Evolutionary conservation across 2,888 invertebrate genomes (phyloP).

Genomic region (Lepeophtheirus nordmannii): DNA sequence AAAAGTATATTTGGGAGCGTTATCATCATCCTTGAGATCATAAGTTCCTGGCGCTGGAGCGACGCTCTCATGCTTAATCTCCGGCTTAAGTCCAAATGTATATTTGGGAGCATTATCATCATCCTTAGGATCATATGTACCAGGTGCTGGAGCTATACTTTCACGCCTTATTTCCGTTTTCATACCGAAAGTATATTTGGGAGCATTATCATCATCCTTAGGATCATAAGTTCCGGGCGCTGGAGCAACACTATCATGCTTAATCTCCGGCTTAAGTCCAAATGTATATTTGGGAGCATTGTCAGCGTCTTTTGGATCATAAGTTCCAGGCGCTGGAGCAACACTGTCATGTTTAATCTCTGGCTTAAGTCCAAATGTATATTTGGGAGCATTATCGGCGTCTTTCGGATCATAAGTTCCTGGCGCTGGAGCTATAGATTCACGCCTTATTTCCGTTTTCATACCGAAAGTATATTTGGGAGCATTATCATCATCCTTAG

Average conservation of each 20-base stretch:
- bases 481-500: slow-evolving; percentile 49
- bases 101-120: not conserved
- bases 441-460: slow-evolving; percentile 2
- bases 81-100: slow-evolving; percentile 18
- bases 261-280: slow-evolving; percentile 19
- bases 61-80: not conserved
- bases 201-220: not conserved
- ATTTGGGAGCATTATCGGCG: slow-evolving; percentile 47
- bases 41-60: slow-evolving; percentile 24
- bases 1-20: slow-evolving; percentile 8
- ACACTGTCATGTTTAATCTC: slow-evolving; percentile 34
- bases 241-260: slow-evolving; percentile 2
- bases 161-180: not conserved
- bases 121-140: slow-evolving; percentile 21
- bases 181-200: slow-evolving; percentile 8
- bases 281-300: slow-evolving; percentile 1
- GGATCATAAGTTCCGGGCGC: slow-evolving; percentile 16
- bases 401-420: slow-evolving; percentile 60
- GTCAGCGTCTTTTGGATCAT: slow-evolving; percentile 14
- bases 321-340: slow-evolving; percentile 58
- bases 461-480: slow-evolving; percentile 1
- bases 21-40: slow-evolving; percentile 9
- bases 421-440: slow-evolving; percentile 60
- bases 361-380: slow-evolving; percentile 21
- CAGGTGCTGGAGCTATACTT: slow-evolving; percentile 10